Conservation (phyloP, 2,113 vertebrate species). For the Riparia riparia region DNA sequence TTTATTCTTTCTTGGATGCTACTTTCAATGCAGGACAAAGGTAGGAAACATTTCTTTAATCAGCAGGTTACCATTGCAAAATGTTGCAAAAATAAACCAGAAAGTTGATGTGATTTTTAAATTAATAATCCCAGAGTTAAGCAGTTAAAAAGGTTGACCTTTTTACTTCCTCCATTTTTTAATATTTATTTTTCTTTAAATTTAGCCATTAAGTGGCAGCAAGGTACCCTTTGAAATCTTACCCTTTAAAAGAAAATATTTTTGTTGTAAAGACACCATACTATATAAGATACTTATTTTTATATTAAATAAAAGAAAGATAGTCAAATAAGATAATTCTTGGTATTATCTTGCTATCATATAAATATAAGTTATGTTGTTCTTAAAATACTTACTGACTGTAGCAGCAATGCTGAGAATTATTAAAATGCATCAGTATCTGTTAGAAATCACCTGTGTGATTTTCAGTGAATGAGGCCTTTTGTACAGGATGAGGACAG, state of each 20-base stretch:
- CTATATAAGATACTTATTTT: background rate
- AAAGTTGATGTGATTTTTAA: background rate
- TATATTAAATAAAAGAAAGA: background rate
- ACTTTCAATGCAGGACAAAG: background rate
- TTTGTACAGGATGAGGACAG: background rate
- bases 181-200: background rate
- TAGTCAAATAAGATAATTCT: background rate
- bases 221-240: background rate
- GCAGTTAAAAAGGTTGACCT: background rate
- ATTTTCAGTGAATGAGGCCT: background rate
- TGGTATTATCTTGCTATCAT: background rate
- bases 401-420: background rate
- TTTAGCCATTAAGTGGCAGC: background rate
- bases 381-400: background rate
- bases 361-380: background rate
- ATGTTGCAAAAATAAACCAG: background rate
- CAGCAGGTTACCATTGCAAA: background rate
- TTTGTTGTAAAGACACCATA: background rate
- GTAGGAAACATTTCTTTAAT: background rate
- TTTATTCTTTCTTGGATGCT: background rate
- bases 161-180: fast-evolving
- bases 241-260: background rate
- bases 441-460: constrained; percentile 24
- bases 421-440: background rate
- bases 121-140: background rate